Conservation (phyloP, 2,888 invertebrate species). For the Callosobruchus maculatus region DNA sequence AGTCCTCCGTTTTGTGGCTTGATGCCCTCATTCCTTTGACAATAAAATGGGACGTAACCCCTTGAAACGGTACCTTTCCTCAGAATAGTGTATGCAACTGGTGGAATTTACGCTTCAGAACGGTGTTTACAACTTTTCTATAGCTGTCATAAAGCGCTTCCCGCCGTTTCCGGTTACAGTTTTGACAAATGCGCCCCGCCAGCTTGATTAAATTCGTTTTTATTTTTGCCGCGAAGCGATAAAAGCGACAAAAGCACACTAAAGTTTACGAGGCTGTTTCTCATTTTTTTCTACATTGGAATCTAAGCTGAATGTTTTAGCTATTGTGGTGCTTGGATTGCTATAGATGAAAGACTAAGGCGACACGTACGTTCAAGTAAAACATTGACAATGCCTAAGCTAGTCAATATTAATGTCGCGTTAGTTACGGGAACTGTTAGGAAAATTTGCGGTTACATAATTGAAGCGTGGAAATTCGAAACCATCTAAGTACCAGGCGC, state of each 20-base stretch:
- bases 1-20: background rate
- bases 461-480: no score
- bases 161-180: constrained; percentile 26
- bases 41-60: background rate
- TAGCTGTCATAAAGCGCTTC: constrained; percentile 28
- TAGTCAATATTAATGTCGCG: no score
- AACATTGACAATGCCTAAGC: no score
- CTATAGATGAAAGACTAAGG: no score
- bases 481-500: no score
- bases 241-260: background rate
- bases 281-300: no score
- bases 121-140: constrained; percentile 31
- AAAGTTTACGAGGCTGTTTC: background rate
- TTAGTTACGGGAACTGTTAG: no score
- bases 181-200: constrained; percentile 23
- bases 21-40: background rate
- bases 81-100: background rate
- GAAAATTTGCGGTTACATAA: no score
- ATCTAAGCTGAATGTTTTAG: no score
- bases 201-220: constrained; percentile 33
- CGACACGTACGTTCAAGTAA: no score
- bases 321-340: no score
- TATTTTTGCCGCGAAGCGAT: constrained; percentile 10
- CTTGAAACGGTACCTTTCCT: background rate
- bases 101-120: background rate